Percentiles rank a stretch among this genome's conserved stretches.
Evolutionary conservation across 2,113 vertebrate species (phyloP).

Genomic region (Agelaius tricolor): DNA sequence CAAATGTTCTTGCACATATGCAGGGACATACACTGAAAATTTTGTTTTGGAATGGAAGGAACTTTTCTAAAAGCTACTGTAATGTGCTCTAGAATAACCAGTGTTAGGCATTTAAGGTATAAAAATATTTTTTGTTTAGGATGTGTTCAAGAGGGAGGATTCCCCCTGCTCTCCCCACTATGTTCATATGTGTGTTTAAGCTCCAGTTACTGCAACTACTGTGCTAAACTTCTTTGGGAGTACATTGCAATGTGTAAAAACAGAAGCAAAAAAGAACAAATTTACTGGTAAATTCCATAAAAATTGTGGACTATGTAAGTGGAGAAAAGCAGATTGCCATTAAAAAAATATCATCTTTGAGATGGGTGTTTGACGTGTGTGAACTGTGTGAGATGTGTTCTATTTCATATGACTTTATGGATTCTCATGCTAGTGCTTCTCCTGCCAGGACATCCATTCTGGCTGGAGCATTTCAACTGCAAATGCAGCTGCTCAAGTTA

Average conservation of each 20-base stretch:
- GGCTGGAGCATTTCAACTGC: not conserved
- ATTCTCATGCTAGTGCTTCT: not conserved
- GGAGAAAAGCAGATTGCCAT: not conserved
- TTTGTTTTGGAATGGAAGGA: not conserved
- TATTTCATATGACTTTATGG: not conserved
- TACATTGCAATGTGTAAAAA: not conserved
- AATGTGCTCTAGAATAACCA: not conserved
- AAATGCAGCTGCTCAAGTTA: not conserved
- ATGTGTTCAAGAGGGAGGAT: not conserved
- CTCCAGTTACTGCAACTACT: not conserved
- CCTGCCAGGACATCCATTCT: not conserved
- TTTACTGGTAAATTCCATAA: not conserved
- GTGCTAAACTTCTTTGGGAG: not conserved
- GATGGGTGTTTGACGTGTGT: not conserved
- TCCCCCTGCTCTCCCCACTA: not conserved
- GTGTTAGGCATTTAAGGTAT: not conserved
- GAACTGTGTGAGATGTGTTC: not conserved
- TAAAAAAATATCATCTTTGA: not conserved
- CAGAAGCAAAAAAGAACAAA: not conserved
- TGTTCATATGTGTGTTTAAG: not conserved
- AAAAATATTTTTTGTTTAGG: not conserved
- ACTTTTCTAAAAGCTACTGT: not conserved
- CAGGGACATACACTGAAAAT: not conserved
- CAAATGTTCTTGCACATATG: no score
- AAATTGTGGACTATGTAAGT: not conserved